Base-by-base conservation (phyloP, 92 coral and sea anemone genomes). In the Porites rus region DNA sequence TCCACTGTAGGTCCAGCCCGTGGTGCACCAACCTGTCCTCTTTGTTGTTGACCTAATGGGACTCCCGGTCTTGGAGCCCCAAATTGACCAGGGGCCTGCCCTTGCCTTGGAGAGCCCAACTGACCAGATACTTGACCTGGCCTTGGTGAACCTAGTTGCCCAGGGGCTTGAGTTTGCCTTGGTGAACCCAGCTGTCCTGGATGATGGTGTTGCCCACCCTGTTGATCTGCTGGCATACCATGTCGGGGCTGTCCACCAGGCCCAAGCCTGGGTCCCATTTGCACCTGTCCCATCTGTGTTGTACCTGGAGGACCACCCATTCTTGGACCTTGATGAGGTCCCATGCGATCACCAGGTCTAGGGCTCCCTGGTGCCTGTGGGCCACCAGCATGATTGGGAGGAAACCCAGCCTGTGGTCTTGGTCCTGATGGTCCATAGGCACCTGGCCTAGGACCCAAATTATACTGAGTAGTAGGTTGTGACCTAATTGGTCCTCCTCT, bases 141-240 rank as follows among this genome's bases (percentile, higher is more conserved):
- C 58, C 64, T 74, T 52, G 90, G 79, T 56, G 84, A 66, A n/a
- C 85, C 79, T 51, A 71, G 46, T 10, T 82, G 84, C 17, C 70
- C 72, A 14, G 12, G 84, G 1, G 77, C 50, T 14, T 73, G 53
- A 19, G 61, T 69, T 74, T 79, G 85, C 43, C 84, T 25, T 74
- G 91, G 46, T 79, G 82, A 8, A 80, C 88, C 62, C 7, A 62
- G 59, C 65, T 77, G 90, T 65, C 80, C 90, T 14, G 76, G 84
- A 79, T 78, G 90, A 43, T 68, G 90, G n/a, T 79, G 74, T 13
- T 77, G 86, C 6, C 86, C 90, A 46, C 69, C 74, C 63, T 88
- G 91, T 14, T 80, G 87, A 60, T 52, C 86, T 65, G 50, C 17
- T 61, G 81, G 81, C 52, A 69, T 20, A 8, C 81, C 91, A 61